phyloP scores from a whole-genome alignment of 2,888 invertebrate genomes.

The Oligia latruncula region DNA sequence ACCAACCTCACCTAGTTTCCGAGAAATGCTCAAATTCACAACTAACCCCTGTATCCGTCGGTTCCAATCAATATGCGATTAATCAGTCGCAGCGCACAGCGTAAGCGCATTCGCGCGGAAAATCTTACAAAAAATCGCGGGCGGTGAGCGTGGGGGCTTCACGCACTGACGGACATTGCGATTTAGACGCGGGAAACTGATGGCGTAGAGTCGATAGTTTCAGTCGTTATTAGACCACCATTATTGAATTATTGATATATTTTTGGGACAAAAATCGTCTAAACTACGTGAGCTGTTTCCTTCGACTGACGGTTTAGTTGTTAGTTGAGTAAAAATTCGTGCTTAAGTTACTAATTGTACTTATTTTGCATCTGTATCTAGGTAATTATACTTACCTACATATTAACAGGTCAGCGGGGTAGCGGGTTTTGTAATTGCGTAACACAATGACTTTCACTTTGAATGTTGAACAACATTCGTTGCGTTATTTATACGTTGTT shows the following conservation, averaged over 20 bases:
- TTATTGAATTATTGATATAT: background rate
- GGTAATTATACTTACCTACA: background rate
- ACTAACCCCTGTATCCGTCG: conserved; percentile 73
- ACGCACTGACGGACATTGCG: conserved; percentile 82
- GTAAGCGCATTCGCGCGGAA: conserved; percentile 86
- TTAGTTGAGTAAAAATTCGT: background rate
- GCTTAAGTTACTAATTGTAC: background rate
- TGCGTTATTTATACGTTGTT: background rate
- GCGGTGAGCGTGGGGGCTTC: conserved; percentile 67
- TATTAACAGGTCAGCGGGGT: background rate
- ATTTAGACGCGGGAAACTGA: conserved; percentile 73
- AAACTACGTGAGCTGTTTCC: background rate
- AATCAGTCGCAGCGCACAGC: conserved; percentile 85
- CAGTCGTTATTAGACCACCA: background rate
- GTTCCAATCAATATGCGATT: conserved; percentile 88
- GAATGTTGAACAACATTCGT: background rate
- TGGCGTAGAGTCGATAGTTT: conserved; percentile 69
- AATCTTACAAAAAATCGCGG: conserved; percentile 89
- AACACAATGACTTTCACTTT: too few relatives aligned
- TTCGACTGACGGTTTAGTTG: background rate
- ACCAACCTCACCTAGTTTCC: conserved; percentile 51
- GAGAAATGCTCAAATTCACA: conserved; percentile 46
- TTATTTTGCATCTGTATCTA: background rate
- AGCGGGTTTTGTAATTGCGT: too few relatives aligned
- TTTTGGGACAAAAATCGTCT: background rate